phyloP scores from a whole-genome alignment of 1,140 invertebrate genomes.

The Nasonia longicornis region DNA sequence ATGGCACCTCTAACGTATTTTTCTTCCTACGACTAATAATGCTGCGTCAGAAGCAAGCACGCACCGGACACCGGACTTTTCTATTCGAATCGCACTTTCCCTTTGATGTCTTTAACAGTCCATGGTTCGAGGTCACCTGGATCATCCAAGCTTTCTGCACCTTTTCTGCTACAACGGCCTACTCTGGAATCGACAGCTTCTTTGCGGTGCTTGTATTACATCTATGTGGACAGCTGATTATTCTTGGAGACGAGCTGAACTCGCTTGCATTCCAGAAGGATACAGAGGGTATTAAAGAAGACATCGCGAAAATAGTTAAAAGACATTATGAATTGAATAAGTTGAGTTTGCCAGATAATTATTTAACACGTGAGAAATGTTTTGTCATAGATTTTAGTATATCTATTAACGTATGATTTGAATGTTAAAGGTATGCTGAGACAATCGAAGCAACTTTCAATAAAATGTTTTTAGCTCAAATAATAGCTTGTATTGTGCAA shows the following conservation, averaged over 20 bases:
- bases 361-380: too few relatives aligned
- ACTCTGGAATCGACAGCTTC: constrained; percentile 46
- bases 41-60: neutral
- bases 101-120: neutral
- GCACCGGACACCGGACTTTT: neutral
- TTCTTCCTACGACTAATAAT: neutral
- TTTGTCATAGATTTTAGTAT: neutral
- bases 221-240: constrained; percentile 46
- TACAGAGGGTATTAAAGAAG: neutral
- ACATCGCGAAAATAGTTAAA: constrained; percentile 30
- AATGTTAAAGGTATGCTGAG: constrained; percentile 51
- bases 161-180: constrained; percentile 34
- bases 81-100: constrained; percentile 23
- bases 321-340: constrained; percentile 12
- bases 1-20: neutral
- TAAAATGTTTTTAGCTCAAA: constrained; percentile 46
- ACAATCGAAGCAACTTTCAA: constrained; percentile 61
- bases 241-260: neutral
- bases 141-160: neutral
- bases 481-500: constrained; percentile 40
- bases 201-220: constrained; percentile 48
- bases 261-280: neutral
- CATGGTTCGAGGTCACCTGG: constrained; percentile 7
- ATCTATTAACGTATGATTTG: neutral
- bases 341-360: neutral